phyloP scores from a whole-genome alignment of 2,113 vertebrate species.

The Alethe castanea region DNA sequence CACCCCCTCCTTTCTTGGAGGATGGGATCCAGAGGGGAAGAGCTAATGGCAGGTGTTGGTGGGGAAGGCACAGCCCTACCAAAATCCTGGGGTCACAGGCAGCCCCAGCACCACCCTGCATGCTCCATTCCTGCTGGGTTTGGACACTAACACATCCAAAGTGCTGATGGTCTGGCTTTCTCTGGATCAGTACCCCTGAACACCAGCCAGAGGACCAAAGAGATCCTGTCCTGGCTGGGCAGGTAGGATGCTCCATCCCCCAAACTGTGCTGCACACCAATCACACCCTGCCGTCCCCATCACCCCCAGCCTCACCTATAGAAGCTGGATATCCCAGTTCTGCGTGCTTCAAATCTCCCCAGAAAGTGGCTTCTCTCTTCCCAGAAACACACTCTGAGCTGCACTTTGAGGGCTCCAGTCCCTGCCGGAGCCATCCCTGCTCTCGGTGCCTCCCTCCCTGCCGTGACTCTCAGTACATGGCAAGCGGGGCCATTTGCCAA shows the following conservation, averaged over 20 bases:
- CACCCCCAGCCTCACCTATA: not conserved
- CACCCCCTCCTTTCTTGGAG: not conserved
- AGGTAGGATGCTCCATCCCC: not conserved
- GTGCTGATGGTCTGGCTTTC: not conserved
- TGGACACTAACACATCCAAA: not conserved
- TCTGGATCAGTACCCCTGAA: not conserved
- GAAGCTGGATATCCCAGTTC: not conserved
- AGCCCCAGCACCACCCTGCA: not conserved
- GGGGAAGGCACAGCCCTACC: not conserved
- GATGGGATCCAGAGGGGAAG: not conserved
- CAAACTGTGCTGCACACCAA: not conserved
- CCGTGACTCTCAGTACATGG: constrained; percentile 19
- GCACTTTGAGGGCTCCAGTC: not conserved
- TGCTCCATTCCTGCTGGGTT: not conserved
- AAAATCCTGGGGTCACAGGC: not conserved
- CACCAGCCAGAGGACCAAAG: no score
- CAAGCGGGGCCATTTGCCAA: constrained; percentile 53
- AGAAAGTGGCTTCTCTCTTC: not conserved
- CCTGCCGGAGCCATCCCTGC: constrained; percentile 26
- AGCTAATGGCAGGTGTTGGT: accelerated
- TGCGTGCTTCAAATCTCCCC: not conserved
- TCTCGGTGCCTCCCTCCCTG: not conserved
- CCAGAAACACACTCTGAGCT: not conserved
- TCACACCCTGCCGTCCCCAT: accelerated
- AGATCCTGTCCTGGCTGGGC: not conserved